Conservation (phyloP, 2,113 vertebrate species). For the Scopus umbretta region DNA sequence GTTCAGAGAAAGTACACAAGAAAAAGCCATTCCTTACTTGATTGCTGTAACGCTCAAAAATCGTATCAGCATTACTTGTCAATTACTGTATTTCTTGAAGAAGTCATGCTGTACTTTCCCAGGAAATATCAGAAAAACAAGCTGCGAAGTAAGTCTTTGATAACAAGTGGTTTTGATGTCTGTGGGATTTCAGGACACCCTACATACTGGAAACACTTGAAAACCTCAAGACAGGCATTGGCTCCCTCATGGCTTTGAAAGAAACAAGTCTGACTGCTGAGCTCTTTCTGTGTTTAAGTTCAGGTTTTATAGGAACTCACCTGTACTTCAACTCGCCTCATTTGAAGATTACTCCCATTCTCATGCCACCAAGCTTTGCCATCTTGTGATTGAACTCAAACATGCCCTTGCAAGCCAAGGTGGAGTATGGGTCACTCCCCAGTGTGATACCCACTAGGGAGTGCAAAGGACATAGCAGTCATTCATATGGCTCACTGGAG, state of each 20-base stretch:
- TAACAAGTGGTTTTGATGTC: not conserved
- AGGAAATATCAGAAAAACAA: not conserved
- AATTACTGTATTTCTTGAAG: not conserved
- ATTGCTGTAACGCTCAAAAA: not conserved
- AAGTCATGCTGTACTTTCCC: not conserved
- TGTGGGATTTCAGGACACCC: not conserved
- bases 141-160: not conserved
- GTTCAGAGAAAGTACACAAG: not conserved
- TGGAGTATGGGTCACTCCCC: not conserved
- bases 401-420: not conserved
- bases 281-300: not conserved
- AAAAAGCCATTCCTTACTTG: not conserved
- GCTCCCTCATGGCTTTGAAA: not conserved
- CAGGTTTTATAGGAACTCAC: not conserved
- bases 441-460: not conserved
- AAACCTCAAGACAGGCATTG: not conserved
- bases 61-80: not conserved
- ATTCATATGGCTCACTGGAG: not conserved
- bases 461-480: not conserved
- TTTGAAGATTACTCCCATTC: not conserved
- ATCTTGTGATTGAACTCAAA: not conserved
- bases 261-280: not conserved
- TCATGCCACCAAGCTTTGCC: not conserved
- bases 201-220: not conserved
- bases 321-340: not conserved